phyloP scores from a whole-genome alignment of 2,888 invertebrate genomes.

The Xylocampa areola region DNA sequence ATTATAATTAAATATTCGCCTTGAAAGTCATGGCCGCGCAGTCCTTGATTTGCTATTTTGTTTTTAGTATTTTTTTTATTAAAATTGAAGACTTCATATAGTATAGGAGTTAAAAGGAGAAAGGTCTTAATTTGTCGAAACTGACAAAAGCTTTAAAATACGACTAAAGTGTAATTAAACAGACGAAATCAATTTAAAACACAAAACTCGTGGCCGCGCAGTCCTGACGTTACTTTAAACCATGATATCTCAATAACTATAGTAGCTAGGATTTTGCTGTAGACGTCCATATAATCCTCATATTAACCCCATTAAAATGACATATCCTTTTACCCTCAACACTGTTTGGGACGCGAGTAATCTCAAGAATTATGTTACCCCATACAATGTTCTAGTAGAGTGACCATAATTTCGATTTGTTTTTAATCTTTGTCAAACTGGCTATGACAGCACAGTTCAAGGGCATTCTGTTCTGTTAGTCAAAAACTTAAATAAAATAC shows the following conservation, averaged over 20 bases:
- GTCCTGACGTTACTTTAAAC: slow-evolving; percentile 35
- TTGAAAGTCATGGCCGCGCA: slow-evolving; percentile 38
- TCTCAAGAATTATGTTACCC: slow-evolving; percentile 28
- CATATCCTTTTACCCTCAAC: slow-evolving; percentile 32
- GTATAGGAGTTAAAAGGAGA: slow-evolving; percentile 33
- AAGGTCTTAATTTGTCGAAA: slow-evolving; percentile 32
- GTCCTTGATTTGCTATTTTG: slow-evolving; percentile 36
- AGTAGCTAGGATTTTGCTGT: slow-evolving; percentile 32
- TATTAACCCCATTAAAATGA: slow-evolving; percentile 33
- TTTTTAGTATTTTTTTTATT: slow-evolving; percentile 35
- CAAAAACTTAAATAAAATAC: slow-evolving; percentile 34
- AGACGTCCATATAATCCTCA: slow-evolving; percentile 32
- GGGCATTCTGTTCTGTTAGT: slow-evolving; percentile 35
- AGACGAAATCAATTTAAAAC: slow-evolving; percentile 33
- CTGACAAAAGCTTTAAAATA: slow-evolving; percentile 32
- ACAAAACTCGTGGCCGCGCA: slow-evolving; percentile 32
- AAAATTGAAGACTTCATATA: slow-evolving; percentile 35
- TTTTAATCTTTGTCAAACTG: slow-evolving; percentile 38
- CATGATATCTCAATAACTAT: slow-evolving; percentile 35
- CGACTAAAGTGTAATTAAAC: slow-evolving; percentile 28
- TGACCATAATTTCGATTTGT: slow-evolving; percentile 34
- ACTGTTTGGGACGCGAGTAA: slow-evolving; percentile 25
- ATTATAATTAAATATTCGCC: slow-evolving; percentile 39
- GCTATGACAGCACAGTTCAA: slow-evolving; percentile 37
- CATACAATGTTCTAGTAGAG: slow-evolving; percentile 35